Percentiles rank a stretch among this genome's conserved stretches.
These are phyloP conservation scores for Formica exsecta DNA, from an alignment of 1,140 invertebrate genomes.

Conservation along the genomic window DNA sequence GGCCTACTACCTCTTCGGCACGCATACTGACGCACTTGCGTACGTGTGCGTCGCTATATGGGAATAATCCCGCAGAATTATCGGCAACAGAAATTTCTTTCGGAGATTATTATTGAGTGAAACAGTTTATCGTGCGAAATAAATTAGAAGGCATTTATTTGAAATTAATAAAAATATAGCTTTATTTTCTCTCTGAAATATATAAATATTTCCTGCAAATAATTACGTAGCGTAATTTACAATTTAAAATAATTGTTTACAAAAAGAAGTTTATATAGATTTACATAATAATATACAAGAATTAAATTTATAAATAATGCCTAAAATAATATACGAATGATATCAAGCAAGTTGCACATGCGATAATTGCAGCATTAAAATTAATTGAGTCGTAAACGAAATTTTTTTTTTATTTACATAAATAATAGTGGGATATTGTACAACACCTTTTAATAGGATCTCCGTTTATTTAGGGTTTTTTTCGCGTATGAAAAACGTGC, in stretches of 20 bases:
- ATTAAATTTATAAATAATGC: too few species aligned
- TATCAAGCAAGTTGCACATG: not conserved
- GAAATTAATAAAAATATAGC: not conserved
- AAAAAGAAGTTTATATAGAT: not conserved
- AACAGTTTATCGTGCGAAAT: not conserved
- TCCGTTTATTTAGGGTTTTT: not conserved
- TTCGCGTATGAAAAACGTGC: conserved; percentile 1
- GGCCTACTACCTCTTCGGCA: conserved; percentile 72
- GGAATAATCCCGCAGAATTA: conserved; percentile 5
- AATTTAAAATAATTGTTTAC: not conserved
- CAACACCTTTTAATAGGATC: not conserved
- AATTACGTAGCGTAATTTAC: not conserved
- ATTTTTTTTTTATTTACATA: not conserved
- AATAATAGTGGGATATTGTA: not conserved
- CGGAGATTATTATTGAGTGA: conserved; percentile 7
- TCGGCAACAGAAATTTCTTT: conserved; percentile 17
- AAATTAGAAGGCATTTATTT: not conserved
- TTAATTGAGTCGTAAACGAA: not conserved
- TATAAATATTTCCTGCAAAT: not conserved
- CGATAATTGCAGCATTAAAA: not conserved
- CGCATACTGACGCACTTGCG: conserved; percentile 23
- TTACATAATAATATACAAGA: not conserved
- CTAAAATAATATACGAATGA: not conserved
- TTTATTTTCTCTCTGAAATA: not conserved
- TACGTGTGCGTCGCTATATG: conserved; percentile 35